Conservation (phyloP, 1,140 invertebrate species). For the Macrocentrus cingulum region DNA sequence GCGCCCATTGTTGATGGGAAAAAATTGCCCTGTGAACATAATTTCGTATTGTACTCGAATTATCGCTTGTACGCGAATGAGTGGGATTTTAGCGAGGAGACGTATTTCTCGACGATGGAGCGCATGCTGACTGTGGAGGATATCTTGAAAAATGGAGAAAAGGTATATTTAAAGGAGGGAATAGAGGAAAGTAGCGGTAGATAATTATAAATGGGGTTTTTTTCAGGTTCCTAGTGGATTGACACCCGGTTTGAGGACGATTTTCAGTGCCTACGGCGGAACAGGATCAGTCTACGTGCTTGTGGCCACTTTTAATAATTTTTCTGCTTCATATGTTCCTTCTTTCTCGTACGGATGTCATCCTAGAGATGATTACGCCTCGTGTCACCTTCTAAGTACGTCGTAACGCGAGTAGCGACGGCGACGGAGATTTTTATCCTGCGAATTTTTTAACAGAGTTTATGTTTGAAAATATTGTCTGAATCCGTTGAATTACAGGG, state of each 20-base stretch:
- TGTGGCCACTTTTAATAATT: constrained; percentile 58
- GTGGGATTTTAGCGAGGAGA: constrained; percentile 58
- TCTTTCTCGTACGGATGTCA: constrained; percentile 68
- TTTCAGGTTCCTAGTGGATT: constrained; percentile 21
- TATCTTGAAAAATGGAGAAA: constrained; percentile 60
- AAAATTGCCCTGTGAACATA: constrained; percentile 44
- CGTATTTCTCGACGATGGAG: constrained; percentile 66
- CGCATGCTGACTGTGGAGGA: constrained; percentile 65
- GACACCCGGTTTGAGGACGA: constrained; percentile 49
- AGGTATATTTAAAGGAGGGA: no score
- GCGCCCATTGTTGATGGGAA: constrained; percentile 33
- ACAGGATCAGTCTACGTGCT: constrained; percentile 66
- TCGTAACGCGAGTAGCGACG: no score
- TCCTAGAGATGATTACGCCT: constrained; percentile 44
- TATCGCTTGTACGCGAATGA: constrained; percentile 68
- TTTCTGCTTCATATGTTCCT: constrained; percentile 67
- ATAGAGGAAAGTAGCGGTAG: constrained; percentile 11
- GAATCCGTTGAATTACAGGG: no score
- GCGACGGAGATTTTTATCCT: no score
- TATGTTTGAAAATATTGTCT: no score
- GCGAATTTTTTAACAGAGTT: no score
- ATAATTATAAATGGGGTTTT: constrained; percentile 6
- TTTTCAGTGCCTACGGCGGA: constrained; percentile 66
- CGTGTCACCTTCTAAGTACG: constrained; percentile 58
- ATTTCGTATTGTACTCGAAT: constrained; percentile 58